phyloP scores from a whole-genome alignment of 2,888 invertebrate genomes.

The Apodemia zela region DNA sequence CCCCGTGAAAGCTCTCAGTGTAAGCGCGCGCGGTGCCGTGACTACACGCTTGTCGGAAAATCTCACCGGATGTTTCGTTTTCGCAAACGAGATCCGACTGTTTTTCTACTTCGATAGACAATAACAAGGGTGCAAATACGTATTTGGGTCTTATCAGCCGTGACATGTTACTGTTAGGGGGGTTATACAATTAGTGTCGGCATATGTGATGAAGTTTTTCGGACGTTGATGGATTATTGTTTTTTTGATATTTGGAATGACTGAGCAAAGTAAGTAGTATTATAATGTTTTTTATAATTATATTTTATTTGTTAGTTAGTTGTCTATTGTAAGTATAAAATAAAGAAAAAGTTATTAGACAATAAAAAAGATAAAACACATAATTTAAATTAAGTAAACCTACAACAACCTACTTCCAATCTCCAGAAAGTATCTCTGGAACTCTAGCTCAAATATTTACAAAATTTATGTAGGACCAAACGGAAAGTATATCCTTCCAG shows the following conservation, averaged over 20 bases:
- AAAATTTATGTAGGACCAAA: background rate
- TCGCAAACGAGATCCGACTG: constrained; percentile 29
- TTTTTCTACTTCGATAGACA: constrained; percentile 36
- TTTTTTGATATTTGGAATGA: constrained; percentile 66
- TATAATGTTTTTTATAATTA: too few relatives aligned
- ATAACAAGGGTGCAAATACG: constrained; percentile 31
- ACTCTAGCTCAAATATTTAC: background rate
- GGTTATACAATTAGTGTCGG: constrained; percentile 23
- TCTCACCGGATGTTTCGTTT: constrained; percentile 37
- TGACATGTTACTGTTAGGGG: constrained; percentile 22
- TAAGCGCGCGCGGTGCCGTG: constrained; percentile 46
- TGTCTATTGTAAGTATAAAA: too few relatives aligned
- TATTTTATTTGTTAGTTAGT: too few relatives aligned
- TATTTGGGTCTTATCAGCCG: constrained; percentile 26
- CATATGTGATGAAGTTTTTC: constrained; percentile 28
- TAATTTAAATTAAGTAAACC: too few relatives aligned
- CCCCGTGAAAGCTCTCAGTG: constrained; percentile 53
- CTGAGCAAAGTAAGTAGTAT: constrained; percentile 59
- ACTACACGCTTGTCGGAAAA: constrained; percentile 39
- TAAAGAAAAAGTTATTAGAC: too few relatives aligned
- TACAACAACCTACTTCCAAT: too few relatives aligned
- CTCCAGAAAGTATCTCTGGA: background rate
- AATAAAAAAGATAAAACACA: too few relatives aligned
- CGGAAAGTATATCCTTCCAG: too few relatives aligned
- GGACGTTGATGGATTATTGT: constrained; percentile 55